phyloP scores from a whole-genome alignment of 2,888 invertebrate genomes.

The Branchipolynoe longqiensis region DNA sequence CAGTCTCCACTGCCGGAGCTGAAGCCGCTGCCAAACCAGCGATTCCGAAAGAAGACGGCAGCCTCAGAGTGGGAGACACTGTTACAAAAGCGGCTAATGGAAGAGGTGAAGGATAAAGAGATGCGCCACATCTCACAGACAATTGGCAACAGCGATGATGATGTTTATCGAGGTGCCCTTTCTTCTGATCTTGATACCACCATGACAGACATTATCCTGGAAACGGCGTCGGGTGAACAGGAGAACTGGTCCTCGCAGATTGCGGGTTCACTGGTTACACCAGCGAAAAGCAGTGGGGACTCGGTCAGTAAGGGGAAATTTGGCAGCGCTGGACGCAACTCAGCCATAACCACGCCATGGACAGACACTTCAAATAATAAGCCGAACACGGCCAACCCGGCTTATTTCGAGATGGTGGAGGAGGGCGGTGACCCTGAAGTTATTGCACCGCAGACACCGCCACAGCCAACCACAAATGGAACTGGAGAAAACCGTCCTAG shows the following conservation, averaged over 20 bases:
- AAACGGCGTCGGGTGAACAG: neutral
- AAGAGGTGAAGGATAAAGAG: conserved; percentile 78
- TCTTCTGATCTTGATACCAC: neutral
- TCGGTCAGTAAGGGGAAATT: neutral
- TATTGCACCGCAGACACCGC: neutral
- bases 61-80: conserved; percentile 74
- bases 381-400: conserved; percentile 52
- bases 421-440: conserved; percentile 51
- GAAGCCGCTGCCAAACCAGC: conserved; percentile 63
- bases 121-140: conserved; percentile 67
- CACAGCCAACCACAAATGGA: neutral
- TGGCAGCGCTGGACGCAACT: conserved; percentile 17
- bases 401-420: conserved; percentile 33
- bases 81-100: conserved; percentile 74
- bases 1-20: conserved; percentile 6
- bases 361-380: neutral
- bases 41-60: conserved; percentile 65
- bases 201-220: neutral
- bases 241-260: neutral
- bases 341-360: conserved; percentile 58
- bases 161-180: neutral
- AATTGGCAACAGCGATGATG: conserved; percentile 8
- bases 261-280: neutral
- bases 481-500: conserved; percentile 1
- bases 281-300: neutral